Percentiles rank a stretch among this genome's conserved stretches.
These are phyloP conservation scores for Ridgeia piscesae DNA, from an alignment of 1,140 invertebrate species.

Conservation along the genomic window DNA sequence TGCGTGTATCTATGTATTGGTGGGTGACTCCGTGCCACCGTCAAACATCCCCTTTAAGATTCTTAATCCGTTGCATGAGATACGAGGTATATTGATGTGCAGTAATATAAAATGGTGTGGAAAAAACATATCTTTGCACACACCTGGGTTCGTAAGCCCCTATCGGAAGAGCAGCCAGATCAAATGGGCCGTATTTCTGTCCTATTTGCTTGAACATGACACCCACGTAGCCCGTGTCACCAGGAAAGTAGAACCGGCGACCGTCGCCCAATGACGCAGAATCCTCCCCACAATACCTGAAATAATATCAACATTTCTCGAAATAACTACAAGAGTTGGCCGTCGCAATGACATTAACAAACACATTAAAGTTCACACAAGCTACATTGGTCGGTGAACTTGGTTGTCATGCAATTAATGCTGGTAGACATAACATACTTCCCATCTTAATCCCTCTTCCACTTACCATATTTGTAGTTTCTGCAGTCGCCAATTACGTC, in stretches of 20 bases:
- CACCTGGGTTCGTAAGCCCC: slow-evolving; percentile 60
- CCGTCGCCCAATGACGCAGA: slow-evolving; percentile 56
- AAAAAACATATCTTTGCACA: too few relatives aligned
- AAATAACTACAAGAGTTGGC: not conserved
- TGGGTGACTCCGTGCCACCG: too few relatives aligned
- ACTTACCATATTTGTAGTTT: not conserved
- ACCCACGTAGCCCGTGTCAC: slow-evolving; percentile 61
- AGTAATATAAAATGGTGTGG: too few relatives aligned
- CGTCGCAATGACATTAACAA: not conserved
- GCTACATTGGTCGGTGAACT: too few relatives aligned
- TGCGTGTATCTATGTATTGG: too few relatives aligned
- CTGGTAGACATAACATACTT: too few relatives aligned
- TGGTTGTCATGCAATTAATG: too few relatives aligned
- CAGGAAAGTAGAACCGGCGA: slow-evolving; percentile 59
- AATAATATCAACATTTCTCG: slow-evolving; percentile 26
- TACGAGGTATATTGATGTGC: too few relatives aligned
- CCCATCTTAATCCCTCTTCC: not conserved
- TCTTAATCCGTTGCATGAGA: too few relatives aligned
- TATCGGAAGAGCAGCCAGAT: slow-evolving; percentile 61
- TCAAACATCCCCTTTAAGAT: too few relatives aligned
- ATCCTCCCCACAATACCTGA: slow-evolving; percentile 60
- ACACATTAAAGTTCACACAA: not conserved
- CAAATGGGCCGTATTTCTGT: slow-evolving; percentile 59
- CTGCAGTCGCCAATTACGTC: slow-evolving; percentile 1
- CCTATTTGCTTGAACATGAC: slow-evolving; percentile 59